These are phyloP conservation scores for Stenopsyche tienmushanensis DNA, from an alignment of 1,140 invertebrate species.

Conservation along the genomic window DNA sequence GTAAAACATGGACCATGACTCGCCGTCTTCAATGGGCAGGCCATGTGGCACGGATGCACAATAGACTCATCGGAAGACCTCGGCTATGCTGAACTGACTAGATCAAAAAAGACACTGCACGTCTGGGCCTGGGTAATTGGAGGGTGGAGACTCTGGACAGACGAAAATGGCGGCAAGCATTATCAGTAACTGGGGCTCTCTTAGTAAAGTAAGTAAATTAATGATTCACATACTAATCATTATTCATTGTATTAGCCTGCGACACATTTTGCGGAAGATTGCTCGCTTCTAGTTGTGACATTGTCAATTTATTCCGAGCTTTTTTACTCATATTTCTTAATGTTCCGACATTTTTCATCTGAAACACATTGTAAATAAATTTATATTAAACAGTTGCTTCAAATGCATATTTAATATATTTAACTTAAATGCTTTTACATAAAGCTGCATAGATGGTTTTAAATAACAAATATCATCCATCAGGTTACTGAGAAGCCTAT, in stretches of 20 bases:
- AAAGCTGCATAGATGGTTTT: conserved; percentile 27
- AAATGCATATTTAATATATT: neutral
- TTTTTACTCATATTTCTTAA: conserved; percentile 27
- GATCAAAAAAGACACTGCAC: too few species aligned
- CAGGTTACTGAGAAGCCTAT: conserved; percentile 28
- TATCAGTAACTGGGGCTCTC: too few species aligned
- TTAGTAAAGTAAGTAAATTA: too few species aligned
- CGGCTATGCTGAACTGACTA: too few species aligned
- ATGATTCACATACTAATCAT: conserved; percentile 5
- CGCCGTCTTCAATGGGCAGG: too few species aligned
- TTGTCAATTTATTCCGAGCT: conserved; percentile 20
- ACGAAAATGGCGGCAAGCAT: too few species aligned
- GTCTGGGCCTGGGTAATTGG: too few species aligned
- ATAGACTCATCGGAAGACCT: too few species aligned
- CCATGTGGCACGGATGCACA: too few species aligned
- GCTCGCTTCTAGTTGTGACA: conserved; percentile 22
- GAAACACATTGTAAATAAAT: neutral
- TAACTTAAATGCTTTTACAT: conserved; percentile 17
- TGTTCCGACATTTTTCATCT: conserved; percentile 15
- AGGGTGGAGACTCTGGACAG: too few species aligned
- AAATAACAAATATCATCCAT: conserved; percentile 22
- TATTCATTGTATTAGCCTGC: conserved; percentile 9
- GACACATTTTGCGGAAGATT: conserved; percentile 1
- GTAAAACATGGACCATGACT: too few species aligned
- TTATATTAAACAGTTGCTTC: neutral